These are phyloP conservation scores for Dermatemys mawii DNA, from an alignment of 2,113 vertebrate genomes.

Conservation along the genomic window DNA sequence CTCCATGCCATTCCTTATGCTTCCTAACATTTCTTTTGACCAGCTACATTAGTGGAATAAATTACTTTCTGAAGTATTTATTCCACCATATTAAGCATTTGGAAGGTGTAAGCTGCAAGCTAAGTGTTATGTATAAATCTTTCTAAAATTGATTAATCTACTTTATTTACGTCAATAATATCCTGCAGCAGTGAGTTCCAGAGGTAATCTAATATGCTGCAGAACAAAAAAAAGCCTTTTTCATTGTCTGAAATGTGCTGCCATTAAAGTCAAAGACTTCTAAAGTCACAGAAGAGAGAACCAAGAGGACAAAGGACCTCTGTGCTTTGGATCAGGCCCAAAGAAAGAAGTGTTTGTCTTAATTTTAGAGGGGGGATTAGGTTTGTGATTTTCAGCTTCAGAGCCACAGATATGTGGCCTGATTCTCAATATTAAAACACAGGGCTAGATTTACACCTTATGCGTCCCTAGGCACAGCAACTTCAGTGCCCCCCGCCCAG, in stretches of 20 bases:
- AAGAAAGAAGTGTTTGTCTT: constrained; percentile 35
- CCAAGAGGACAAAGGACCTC: constrained; percentile 52
- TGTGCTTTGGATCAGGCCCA: constrained; percentile 58
- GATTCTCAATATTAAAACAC: not conserved
- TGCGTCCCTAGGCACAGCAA: too few species aligned
- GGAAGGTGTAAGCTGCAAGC: constrained; percentile 14
- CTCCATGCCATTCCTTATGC: not conserved
- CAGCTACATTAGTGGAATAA: not conserved
- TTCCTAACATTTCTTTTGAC: not conserved
- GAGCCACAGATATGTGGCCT: constrained; percentile 23
- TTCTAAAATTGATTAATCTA: not conserved
- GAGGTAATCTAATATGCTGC: constrained; percentile 56
- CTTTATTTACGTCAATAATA: constrained; percentile 17
- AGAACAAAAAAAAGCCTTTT: constrained; percentile 57
- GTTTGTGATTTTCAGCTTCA: not conserved
- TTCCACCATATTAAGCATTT: not conserved
- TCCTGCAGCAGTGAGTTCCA: constrained; percentile 51
- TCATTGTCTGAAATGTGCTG: constrained; percentile 26
- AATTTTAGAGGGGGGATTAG: constrained; percentile 26
- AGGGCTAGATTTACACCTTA: too few species aligned
- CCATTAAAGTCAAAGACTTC: constrained; percentile 53
- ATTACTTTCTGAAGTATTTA: not conserved
- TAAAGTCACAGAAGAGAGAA: constrained; percentile 46
- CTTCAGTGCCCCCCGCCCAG: too few species aligned
- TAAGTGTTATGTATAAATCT: constrained; percentile 26